phyloP scores from a whole-genome alignment of 1,140 invertebrate species.

The Achatina immaculata region DNA sequence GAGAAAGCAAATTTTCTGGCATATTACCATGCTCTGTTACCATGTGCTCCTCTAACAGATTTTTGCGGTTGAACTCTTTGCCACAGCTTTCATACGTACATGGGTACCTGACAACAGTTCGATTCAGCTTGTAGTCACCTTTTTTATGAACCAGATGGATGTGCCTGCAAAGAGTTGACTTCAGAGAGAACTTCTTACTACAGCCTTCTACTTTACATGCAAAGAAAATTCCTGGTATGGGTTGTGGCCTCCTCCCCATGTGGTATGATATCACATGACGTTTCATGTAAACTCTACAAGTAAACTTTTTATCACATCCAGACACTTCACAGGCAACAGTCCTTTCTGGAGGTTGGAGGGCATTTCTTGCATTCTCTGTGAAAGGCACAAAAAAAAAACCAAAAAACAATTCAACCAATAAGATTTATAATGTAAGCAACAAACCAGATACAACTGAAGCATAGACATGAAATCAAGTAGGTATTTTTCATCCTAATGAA shows the following conservation, averaged over 20 bases:
- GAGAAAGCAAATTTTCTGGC: background rate
- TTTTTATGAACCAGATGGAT: conserved; percentile 5
- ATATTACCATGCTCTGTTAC: conserved; percentile 1
- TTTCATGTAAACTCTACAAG: conserved; percentile 19
- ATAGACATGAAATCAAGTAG: background rate
- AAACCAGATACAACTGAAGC: background rate
- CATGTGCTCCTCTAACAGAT: conserved; percentile 23
- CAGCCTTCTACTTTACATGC: background rate
- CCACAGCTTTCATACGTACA: conserved; percentile 4
- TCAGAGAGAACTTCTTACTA: conserved; percentile 13
- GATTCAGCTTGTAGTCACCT: conserved; percentile 11
- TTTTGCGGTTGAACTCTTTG: conserved; percentile 24
- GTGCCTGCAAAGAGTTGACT: conserved; percentile 7
- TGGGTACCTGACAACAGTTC: conserved; percentile 19
- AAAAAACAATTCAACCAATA: background rate
- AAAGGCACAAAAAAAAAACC: background rate
- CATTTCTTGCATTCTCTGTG: conserved; percentile 17
- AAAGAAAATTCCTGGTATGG: background rate
- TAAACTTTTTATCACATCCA: conserved; percentile 24
- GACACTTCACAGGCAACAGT: conserved; percentile 21
- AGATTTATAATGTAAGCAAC: background rate
- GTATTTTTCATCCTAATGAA: background rate
- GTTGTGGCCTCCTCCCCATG: background rate
- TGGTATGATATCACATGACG: conserved; percentile 15
- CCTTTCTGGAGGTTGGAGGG: conserved; percentile 3